Percentiles rank a stretch among this genome's conserved stretches.
Evolutionary conservation across 2,797 vertebrate genomes (phyloP).

Genomic region (Apodemus agrarius): DNA sequence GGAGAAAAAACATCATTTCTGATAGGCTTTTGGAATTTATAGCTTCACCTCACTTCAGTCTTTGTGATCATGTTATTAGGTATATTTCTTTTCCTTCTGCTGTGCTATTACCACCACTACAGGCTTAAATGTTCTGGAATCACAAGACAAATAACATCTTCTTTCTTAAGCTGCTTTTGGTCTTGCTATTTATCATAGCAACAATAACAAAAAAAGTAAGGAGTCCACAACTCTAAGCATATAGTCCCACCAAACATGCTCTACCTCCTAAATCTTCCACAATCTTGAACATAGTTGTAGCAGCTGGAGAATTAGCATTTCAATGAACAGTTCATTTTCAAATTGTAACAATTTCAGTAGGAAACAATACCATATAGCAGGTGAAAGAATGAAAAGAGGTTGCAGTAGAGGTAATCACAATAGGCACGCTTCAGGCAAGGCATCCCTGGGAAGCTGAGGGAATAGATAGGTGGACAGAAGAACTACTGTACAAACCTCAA

Average conservation of each 20-base stretch:
- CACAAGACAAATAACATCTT: background rate
- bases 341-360: background rate
- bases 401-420: background rate
- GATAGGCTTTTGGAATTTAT: background rate
- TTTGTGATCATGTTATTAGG: background rate
- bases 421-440: background rate
- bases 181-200: background rate
- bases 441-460: background rate
- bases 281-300: background rate
- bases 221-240: background rate
- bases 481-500: background rate
- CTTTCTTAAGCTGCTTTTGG: background rate
- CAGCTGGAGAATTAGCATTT: background rate
- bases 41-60: background rate
- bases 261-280: background rate
- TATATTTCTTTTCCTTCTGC: background rate
- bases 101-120: background rate
- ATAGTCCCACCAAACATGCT: background rate
- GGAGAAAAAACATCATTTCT: background rate
- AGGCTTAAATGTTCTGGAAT: background rate
- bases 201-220: background rate
- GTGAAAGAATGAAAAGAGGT: background rate
- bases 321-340: background rate
- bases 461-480: background rate
- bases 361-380: background rate